Base-by-base conservation (phyloP, 2,888 invertebrate species). In the Coleophora flavipennella region DNA sequence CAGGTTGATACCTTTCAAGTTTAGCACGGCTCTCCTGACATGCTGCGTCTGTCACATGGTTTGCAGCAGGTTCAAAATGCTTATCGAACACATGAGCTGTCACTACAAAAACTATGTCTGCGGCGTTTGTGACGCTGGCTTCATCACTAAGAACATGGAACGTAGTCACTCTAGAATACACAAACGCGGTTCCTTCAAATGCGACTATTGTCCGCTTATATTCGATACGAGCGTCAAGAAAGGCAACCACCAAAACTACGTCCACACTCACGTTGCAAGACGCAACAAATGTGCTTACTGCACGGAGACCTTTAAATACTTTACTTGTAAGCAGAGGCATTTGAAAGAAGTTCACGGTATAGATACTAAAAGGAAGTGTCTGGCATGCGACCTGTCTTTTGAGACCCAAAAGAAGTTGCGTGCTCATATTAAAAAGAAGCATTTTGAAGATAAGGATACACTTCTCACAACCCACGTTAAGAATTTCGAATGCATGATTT, bases 101-200 rank as follows among this genome's bases (percentile, higher is more conserved):
- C 76, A 77, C 43, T 69, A 58, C 33, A 60, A 55, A 20, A 72
- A 70, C 46, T 69, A 50, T 32, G 43, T 65, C 2, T 78, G 77
- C 33, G 57, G 62, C 0, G 43, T 58, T 0, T 67, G 67, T 31
- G 49, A 56, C 13, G 43, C 45, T 1, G 57, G 59, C 2, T 66
- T 59, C 31, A 46, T 56, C 1, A 60, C 57, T 20, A 44, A 46
- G 0, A 43, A 31, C 7, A 41, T 31, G 8, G 29, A 45, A 9
- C 38, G 33, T 1, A 28, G 28, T 11, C 50, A 50, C 13, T 8
- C 13, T 10, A 12, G 39, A 14, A 48, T 44, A 6, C 58, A 61
- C 11, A 42, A 47, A 14, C 46, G 39, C 1, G 59, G 60, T 4
- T 14, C 38, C 0, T 59, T 53, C 12, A 20, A 38, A 3, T 58